Conservation (phyloP, 2,113 vertebrate species). For the Nycticebus coucang region DNA sequence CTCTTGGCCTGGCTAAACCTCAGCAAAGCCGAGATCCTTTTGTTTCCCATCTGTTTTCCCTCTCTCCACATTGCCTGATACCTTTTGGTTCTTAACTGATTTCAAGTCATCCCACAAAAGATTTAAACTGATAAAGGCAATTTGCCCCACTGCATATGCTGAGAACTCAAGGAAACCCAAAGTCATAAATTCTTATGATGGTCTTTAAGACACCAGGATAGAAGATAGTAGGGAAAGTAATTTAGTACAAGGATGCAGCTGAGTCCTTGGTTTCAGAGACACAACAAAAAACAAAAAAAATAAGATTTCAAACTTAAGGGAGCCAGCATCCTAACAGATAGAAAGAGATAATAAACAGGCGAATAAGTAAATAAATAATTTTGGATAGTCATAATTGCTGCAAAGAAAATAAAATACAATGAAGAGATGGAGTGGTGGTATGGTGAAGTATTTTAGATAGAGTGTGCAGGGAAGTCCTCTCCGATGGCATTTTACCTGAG, state of each 20-base stretch:
- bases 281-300: not conserved
- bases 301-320: not conserved
- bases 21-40: slow-evolving; percentile 52
- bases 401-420: not conserved
- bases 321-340: not conserved
- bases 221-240: not conserved
- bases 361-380: not conserved
- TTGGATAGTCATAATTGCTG: not conserved
- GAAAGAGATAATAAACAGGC: not conserved
- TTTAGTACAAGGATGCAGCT: not conserved
- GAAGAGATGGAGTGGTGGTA: not conserved
- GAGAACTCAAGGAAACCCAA: not conserved
- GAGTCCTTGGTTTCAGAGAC: not conserved
- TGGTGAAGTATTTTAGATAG: not conserved
- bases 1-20: not conserved
- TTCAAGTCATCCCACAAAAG: slow-evolving; percentile 42
- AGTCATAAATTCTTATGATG: not conserved
- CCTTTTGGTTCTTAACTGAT: slow-evolving; percentile 37
- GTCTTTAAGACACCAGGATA: not conserved
- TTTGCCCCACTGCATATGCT: not conserved
- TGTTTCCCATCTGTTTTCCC: slow-evolving; percentile 52
- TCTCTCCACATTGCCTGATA: not conserved
- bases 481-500: not conserved
- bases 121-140: not conserved
- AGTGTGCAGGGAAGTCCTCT: not conserved